A percentile compares a stretch with the other conserved stretches of the same genome.
These are phyloP conservation scores for Drosophila ficusphila DNA, from an alignment of 1,140 invertebrate species.

Conservation along the genomic window DNA sequence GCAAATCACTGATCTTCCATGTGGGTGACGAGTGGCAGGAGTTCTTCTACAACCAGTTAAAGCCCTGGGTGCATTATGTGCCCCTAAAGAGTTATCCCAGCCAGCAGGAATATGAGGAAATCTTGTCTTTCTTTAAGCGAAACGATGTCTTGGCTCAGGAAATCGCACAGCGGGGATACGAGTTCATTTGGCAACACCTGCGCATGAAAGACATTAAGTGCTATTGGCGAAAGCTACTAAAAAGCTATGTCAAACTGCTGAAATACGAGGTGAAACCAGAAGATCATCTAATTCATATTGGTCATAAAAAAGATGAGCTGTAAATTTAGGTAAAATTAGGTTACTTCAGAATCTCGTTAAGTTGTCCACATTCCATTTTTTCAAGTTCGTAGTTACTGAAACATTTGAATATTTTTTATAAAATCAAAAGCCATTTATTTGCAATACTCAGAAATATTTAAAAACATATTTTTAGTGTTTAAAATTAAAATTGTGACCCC, in stretches of 20 bases:
- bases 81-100: slow-evolving; percentile 91
- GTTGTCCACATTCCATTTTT: not conserved
- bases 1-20: slow-evolving; percentile 97
- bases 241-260: slow-evolving; percentile 91
- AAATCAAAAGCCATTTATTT: slow-evolving; percentile 5
- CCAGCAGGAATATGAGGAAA: slow-evolving; percentile 88
- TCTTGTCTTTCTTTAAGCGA: slow-evolving; percentile 91
- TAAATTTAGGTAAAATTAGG: too few species aligned
- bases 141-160: slow-evolving; percentile 90
- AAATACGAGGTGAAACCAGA: slow-evolving; percentile 88
- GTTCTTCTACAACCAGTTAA: slow-evolving; percentile 96
- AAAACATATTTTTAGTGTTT: slow-evolving; percentile 8
- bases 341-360: too few species aligned
- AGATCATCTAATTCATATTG: slow-evolving; percentile 84
- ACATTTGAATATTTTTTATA: not conserved
- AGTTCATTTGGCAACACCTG: slow-evolving; percentile 94
- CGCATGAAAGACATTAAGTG: slow-evolving; percentile 92
- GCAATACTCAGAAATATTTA: slow-evolving; percentile 7
- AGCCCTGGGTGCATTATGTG: slow-evolving; percentile 98
- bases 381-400: not conserved
- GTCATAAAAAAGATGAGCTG: slow-evolving; percentile 43
- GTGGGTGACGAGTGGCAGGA: slow-evolving; percentile 97
- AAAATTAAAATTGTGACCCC: not conserved
- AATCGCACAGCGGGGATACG: slow-evolving; percentile 92
- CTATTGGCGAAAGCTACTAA: slow-evolving; percentile 94